Evolutionary conservation across 1,140 invertebrate genomes (phyloP).

Genomic region (Procambarus virginalis): DNA sequence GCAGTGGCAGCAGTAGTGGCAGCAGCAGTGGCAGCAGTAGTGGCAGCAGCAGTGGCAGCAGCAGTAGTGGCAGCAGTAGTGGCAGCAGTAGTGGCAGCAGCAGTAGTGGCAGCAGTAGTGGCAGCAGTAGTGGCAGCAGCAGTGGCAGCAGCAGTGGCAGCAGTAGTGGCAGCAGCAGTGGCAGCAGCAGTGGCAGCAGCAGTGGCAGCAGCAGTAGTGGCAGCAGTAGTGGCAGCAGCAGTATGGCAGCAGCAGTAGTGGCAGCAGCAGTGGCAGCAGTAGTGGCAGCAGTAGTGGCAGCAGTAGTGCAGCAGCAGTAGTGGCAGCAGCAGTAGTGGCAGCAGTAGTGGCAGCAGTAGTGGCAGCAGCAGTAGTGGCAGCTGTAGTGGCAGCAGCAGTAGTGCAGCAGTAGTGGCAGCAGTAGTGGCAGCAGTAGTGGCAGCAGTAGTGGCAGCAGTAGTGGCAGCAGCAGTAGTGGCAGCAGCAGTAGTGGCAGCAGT

Average conservation of each 20-base stretch:
- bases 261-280: background rate
- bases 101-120: conserved; percentile 4
- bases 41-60: background rate
- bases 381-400: too few relatives aligned
- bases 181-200: background rate
- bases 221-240: too few relatives aligned
- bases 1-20: background rate
- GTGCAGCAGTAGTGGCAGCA: too few relatives aligned
- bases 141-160: background rate
- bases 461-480: background rate
- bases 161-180: conserved; percentile 3
- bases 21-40: conserved; percentile 3
- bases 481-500: too few relatives aligned
- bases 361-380: background rate
- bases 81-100: background rate
- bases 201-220: background rate
- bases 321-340: background rate
- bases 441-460: background rate
- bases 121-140: background rate
- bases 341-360: background rate
- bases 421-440: background rate
- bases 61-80: conserved; percentile 2
- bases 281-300: background rate
- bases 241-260: background rate
- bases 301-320: too few relatives aligned